Evolutionary conservation across 2,888 invertebrate genomes (phyloP).

Genomic region (Watsonalla binaria): DNA sequence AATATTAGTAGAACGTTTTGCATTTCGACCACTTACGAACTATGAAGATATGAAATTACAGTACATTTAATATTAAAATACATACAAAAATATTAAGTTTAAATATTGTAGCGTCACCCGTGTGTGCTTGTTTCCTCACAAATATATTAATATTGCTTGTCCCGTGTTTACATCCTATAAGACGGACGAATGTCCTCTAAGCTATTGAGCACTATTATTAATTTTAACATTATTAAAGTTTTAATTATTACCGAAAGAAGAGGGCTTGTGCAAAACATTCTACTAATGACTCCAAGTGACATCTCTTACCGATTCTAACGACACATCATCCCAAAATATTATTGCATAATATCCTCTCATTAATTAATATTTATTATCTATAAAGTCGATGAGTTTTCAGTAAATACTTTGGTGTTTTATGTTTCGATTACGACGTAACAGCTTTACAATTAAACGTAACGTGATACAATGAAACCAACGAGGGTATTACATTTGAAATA

Average conservation of each 20-base stretch:
- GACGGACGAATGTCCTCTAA: conserved; percentile 46
- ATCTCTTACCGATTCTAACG: conserved; percentile 55
- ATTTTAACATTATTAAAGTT: conserved; percentile 43
- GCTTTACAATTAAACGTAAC: conserved; percentile 16
- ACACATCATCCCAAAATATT: conserved; percentile 66
- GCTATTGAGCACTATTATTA: conserved; percentile 74
- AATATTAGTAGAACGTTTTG: conserved; percentile 67
- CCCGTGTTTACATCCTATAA: conserved; percentile 45
- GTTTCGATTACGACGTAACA: conserved; percentile 62
- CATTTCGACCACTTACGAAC: conserved; percentile 58
- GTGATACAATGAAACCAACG: conserved; percentile 13
- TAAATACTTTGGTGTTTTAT: conserved; percentile 74
- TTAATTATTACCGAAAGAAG: conserved; percentile 62
- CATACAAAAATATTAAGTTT: conserved; percentile 77
- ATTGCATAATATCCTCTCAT: conserved; percentile 44
- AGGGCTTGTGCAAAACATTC: conserved; percentile 65
- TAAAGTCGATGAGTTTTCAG: conserved; percentile 74
- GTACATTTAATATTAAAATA: conserved; percentile 69
- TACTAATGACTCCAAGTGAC: conserved; percentile 53
- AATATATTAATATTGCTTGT: conserved; percentile 68
- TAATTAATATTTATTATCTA: conserved; percentile 73
- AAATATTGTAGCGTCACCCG: conserved; percentile 48
- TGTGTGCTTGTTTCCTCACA: conserved; percentile 58
- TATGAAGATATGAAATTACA: conserved; percentile 75
- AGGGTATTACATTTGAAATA: conserved; percentile 6